phyloP scores from a whole-genome alignment of 1,140 invertebrate species.

The Adoxophyes honmai region DNA sequence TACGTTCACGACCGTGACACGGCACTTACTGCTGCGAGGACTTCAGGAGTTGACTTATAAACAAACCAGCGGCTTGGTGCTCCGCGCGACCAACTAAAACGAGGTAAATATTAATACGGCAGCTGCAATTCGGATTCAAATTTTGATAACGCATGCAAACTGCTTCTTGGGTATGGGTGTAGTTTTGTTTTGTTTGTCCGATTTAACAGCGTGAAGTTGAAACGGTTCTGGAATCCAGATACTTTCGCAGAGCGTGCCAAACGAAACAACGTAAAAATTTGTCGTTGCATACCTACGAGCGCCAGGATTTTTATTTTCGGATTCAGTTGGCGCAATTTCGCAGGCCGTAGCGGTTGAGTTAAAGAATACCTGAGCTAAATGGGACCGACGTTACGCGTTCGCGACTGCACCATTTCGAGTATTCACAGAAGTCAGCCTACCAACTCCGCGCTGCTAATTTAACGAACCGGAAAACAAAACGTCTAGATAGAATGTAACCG shows the following conservation, averaged over 20 bases:
- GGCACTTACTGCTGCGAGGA: too few relatives aligned
- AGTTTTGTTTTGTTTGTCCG: background rate
- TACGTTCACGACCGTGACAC: too few relatives aligned
- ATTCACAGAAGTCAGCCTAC: background rate
- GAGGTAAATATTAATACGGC: background rate
- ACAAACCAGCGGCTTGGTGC: too few relatives aligned
- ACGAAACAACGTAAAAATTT: background rate
- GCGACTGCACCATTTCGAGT: background rate
- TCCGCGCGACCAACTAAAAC: too few relatives aligned
- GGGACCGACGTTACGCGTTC: background rate
- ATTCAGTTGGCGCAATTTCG: background rate
- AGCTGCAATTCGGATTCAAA: background rate
- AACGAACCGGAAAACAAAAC: background rate
- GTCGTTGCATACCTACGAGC: background rate
- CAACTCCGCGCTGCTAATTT: background rate
- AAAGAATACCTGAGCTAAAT: background rate
- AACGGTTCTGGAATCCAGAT: background rate
- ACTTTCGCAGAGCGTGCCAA: background rate
- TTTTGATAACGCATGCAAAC: background rate
- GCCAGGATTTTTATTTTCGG: background rate
- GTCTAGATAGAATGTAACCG: too few relatives aligned
- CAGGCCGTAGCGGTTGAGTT: background rate
- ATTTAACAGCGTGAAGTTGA: background rate
- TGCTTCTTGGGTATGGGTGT: background rate
- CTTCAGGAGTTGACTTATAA: too few relatives aligned